Evolutionary conservation across 2,797 vertebrate genomes (phyloP).

Genomic region (Poecilia wingei): DNA sequence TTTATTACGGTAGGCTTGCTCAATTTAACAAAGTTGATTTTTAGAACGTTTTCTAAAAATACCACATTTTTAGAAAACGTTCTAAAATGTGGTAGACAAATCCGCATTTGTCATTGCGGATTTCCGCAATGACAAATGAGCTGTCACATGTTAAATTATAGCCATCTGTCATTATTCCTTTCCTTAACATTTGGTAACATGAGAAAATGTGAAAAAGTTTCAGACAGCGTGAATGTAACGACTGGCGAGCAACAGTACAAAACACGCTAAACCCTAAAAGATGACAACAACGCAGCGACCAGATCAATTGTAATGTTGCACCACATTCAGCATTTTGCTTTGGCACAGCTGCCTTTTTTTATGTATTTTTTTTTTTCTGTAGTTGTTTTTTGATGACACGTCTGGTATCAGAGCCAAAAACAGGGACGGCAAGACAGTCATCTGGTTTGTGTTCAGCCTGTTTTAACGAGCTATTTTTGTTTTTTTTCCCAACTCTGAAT

Average conservation of each 20-base stretch:
- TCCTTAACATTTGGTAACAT: neutral
- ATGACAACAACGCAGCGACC: slow-evolving; percentile 32
- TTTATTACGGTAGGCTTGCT: neutral
- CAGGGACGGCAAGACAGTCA: neutral
- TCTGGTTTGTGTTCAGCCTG: no score
- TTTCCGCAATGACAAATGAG: no score
- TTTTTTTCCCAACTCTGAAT: neutral
- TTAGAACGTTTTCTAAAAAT: no score
- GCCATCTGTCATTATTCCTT: neutral
- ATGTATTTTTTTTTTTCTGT: neutral
- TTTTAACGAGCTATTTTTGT: no score
- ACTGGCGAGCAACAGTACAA: neutral
- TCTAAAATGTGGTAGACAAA: no score
- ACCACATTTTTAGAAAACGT: no score
- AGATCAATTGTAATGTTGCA: slow-evolving; percentile 16
- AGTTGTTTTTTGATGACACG: slow-evolving; percentile 1
- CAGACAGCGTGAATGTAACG: neutral
- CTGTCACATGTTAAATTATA: neutral
- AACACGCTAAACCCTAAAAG: slow-evolving; percentile 20
- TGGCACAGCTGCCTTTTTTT: slow-evolving; percentile 45
- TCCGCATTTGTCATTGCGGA: no score
- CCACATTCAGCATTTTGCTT: slow-evolving; percentile 61
- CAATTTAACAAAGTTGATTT: neutral
- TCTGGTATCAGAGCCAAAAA: neutral
- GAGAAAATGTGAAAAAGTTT: neutral